Percentiles rank a stretch among this genome's conserved stretches.
Conservation (phyloP, 2,113 vertebrate species). For the Clarias macrocephalus region DNA sequence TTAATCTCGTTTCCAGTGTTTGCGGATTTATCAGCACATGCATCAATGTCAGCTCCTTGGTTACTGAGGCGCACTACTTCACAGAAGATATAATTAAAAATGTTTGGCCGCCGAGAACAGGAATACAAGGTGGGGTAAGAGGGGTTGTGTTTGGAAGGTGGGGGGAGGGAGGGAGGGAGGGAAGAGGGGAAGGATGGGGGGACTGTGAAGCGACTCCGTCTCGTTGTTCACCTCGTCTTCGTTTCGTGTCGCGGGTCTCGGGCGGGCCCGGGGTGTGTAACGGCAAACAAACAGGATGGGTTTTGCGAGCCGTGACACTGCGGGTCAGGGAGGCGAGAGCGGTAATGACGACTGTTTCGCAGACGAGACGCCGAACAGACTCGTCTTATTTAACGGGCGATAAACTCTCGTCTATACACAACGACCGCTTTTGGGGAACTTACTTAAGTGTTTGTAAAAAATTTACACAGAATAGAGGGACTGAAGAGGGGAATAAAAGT, state of each 20-base stretch:
- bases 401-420: not conserved
- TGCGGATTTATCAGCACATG: conserved; percentile 99
- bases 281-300: conserved; percentile 83
- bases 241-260: conserved; percentile 78
- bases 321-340: conserved; percentile 35
- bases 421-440: not conserved
- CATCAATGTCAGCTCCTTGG: conserved; percentile 99
- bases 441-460: not conserved
- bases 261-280: conserved; percentile 83
- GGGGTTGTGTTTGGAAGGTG: conserved; percentile 36
- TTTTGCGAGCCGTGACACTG: conserved; percentile 35
- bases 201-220: conserved; percentile 52
- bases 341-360: conserved; percentile 39
- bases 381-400: conserved; percentile 14
- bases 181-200: conserved; percentile 39
- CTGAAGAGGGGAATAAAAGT: not conserved
- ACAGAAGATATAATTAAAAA: conserved; percentile 99
- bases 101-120: conserved; percentile 89
- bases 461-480: not conserved
- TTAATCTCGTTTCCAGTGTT: conserved; percentile 99
- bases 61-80: conserved; percentile 97
- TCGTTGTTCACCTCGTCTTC: conserved; percentile 74
- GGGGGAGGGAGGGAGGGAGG: conserved; percentile 45
- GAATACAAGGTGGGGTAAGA: conserved; percentile 40
- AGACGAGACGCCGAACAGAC: not conserved